Evolutionary conservation across 2,888 invertebrate species (phyloP).

Genomic region (Zaprionus lineosus): DNA sequence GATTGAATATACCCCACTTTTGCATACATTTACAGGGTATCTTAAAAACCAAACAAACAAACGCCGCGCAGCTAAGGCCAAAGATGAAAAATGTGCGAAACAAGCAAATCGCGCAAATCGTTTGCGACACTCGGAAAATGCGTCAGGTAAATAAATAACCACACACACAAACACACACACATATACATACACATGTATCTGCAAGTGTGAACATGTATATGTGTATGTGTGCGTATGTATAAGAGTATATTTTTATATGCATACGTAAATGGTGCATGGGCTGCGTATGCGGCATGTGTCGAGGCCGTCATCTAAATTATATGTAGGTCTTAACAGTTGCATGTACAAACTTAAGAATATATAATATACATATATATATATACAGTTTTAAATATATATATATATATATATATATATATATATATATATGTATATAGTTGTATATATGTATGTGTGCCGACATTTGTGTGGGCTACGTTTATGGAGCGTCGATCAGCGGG

Average conservation of each 20-base stretch:
- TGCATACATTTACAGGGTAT: conserved; percentile 33
- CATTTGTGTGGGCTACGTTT: conserved; percentile 14
- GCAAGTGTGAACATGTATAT: neutral
- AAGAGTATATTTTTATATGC: conserved; percentile 13
- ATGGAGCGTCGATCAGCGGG: conserved; percentile 24
- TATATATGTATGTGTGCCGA: too few relatives aligned
- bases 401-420: neutral
- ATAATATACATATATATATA: neutral
- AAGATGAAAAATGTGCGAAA: conserved; percentile 71
- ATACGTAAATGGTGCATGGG: conserved; percentile 37
- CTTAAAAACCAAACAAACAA: conserved; percentile 5
- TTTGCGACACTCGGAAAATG: conserved; percentile 67
- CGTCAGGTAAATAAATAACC: conserved; percentile 52
- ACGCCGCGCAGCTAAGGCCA: conserved; percentile 35
- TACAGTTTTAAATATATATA: neutral
- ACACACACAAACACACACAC: conserved; percentile 6
- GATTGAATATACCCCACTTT: neutral
- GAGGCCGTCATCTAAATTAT: conserved; percentile 40
- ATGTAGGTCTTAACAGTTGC: conserved; percentile 39
- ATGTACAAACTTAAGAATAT: conserved; percentile 26
- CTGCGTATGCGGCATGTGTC: conserved; percentile 38
- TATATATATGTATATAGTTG: neutral
- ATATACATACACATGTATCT: neutral
- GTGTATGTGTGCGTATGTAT: neutral
- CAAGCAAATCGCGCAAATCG: conserved; percentile 58